phyloP scores from a whole-genome alignment of 2,113 vertebrate genomes.

The Ceratotherium simum region DNA sequence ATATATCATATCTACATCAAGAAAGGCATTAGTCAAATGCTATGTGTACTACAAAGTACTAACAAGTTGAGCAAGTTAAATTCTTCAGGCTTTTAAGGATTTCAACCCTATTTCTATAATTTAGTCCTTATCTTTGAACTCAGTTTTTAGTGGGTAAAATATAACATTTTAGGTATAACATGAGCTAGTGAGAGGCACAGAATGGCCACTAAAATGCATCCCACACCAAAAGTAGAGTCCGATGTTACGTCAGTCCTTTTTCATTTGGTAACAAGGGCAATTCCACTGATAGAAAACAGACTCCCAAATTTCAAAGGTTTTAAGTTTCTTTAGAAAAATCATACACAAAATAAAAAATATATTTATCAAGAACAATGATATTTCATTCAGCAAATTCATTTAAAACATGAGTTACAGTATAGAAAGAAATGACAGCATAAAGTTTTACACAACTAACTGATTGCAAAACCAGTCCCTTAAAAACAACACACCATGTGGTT shows the following conservation, averaged over 20 bases:
- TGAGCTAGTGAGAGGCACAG: neutral
- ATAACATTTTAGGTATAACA: neutral
- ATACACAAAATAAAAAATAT: slow-evolving; percentile 59
- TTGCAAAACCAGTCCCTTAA: neutral
- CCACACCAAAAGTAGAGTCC: neutral
- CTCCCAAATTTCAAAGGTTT: slow-evolving; percentile 24
- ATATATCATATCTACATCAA: neutral
- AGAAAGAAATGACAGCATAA: slow-evolving; percentile 24
- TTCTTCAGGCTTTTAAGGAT: neutral
- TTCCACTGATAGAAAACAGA: slow-evolving; percentile 16
- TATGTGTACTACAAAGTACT: neutral
- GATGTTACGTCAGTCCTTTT: neutral
- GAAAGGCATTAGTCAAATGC: neutral
- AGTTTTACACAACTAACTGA: neutral
- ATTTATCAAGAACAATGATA: slow-evolving; percentile 70
- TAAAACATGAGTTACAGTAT: slow-evolving; percentile 63
- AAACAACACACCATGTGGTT: accelerated
- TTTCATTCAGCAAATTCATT: slow-evolving; percentile 68
- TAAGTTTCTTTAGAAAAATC: slow-evolving; percentile 72
- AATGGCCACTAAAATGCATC: neutral
- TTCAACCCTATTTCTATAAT: neutral
- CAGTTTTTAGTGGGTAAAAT: neutral
- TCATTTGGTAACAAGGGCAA: neutral
- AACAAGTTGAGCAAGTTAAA: neutral
- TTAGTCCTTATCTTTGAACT: neutral